phyloP scores from a whole-genome alignment of 2,113 vertebrate genomes.

The Coturnix japonica region DNA sequence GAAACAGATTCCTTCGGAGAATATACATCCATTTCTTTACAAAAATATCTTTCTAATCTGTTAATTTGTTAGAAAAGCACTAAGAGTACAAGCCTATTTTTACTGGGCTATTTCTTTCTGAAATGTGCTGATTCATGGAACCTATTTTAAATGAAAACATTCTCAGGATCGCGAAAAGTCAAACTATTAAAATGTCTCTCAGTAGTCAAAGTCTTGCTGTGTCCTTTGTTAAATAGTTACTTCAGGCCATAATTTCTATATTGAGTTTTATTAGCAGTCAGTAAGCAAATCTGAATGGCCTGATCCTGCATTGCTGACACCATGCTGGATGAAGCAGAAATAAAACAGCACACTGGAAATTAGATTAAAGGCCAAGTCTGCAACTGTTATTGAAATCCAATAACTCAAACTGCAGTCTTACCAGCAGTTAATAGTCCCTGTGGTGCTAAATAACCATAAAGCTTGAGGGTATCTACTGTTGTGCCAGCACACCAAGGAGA shows the following conservation, averaged over 20 bases:
- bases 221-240: not conserved
- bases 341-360: slow-evolving; percentile 68
- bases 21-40: not conserved
- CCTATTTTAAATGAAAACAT: not conserved
- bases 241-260: slow-evolving; percentile 9
- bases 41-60: not conserved
- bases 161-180: not conserved
- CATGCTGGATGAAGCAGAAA: slow-evolving; percentile 48
- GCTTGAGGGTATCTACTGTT: slow-evolving; percentile 27
- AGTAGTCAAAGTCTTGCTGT: not conserved
- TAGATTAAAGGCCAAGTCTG: slow-evolving; percentile 66
- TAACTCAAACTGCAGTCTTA: slow-evolving; percentile 68
- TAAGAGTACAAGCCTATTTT: not conserved
- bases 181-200: not conserved
- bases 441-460: slow-evolving; percentile 68
- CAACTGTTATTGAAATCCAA: slow-evolving; percentile 67
- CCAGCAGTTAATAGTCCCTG: slow-evolving; percentile 56
- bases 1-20: not conserved
- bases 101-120: not conserved
- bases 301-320: slow-evolving; percentile 51
- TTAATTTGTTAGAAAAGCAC: not conserved
- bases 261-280: slow-evolving; percentile 28
- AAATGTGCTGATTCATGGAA: not conserved
- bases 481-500: slow-evolving; percentile 21
- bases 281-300: slow-evolving; percentile 34